Percentiles rank a stretch among this genome's conserved stretches.
Conservation (phyloP, 2,888 invertebrate species). For the Choreutis nemorana region DNA sequence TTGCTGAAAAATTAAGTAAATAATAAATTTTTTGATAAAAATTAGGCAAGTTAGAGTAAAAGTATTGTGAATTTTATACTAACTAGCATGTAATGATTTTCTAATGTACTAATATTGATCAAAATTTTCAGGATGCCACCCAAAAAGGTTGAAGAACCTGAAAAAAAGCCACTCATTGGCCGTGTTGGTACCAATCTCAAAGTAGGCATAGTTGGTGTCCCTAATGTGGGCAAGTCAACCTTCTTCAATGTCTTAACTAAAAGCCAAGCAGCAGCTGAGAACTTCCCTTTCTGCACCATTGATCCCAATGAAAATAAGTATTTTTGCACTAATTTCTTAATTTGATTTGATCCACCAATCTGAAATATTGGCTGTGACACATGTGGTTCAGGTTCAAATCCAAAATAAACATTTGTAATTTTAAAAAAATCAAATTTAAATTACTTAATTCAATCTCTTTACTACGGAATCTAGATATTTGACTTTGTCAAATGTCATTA, state of each 20-base stretch:
- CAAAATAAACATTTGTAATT: constrained; percentile 2
- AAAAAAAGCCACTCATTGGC: constrained; percentile 90
- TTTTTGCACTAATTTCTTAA: constrained; percentile 18
- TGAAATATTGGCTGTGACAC: too few species aligned
- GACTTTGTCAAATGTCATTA: constrained; percentile 5
- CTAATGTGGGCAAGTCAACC: constrained; percentile 99
- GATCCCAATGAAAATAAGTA: constrained; percentile 99
- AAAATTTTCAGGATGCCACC: constrained; percentile 77
- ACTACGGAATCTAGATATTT: too few species aligned
- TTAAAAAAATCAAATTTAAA: constrained; percentile 4
- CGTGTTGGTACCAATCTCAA: constrained; percentile 95
- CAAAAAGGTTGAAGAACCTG: constrained; percentile 90
- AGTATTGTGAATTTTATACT: neutral
- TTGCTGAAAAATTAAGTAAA: too few species aligned
- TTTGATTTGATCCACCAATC: too few species aligned
- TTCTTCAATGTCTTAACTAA: constrained; percentile 99
- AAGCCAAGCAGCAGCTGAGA: constrained; percentile 96
- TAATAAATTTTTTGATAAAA: neutral
- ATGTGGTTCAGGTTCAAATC: too few species aligned
- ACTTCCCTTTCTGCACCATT: constrained; percentile 99
- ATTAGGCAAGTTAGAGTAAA: neutral
- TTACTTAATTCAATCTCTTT: too few species aligned
- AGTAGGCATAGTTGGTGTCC: constrained; percentile 95
- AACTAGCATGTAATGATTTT: neutral
- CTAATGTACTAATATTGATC: too few species aligned